phyloP scores from a whole-genome alignment of 2,113 vertebrate species.

The Glaucomys volans region DNA sequence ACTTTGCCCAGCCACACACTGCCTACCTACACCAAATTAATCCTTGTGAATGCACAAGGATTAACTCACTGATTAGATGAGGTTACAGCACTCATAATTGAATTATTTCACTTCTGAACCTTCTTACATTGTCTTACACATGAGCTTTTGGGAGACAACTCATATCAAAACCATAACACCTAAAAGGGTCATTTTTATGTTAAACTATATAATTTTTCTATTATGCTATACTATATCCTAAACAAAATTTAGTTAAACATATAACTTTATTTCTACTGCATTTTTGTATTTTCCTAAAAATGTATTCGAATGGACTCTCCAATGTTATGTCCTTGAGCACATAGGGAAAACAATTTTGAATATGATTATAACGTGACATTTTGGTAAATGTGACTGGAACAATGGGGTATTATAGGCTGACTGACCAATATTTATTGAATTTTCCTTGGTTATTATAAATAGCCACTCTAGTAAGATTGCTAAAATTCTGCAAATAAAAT shows the following conservation, averaged over 20 bases:
- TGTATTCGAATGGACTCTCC: background rate
- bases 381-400: background rate
- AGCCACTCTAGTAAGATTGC: background rate
- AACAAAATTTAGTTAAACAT: background rate
- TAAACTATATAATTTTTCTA: background rate
- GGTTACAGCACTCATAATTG: too few species aligned
- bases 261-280: background rate
- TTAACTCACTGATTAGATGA: too few species aligned
- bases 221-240: background rate
- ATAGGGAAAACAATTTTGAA: background rate
- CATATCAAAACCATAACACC: background rate
- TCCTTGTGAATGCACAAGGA: too few species aligned
- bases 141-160: too few species aligned
- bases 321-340: background rate
- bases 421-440: background rate
- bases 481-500: background rate
- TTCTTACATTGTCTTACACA: too few species aligned
- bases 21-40: too few species aligned
- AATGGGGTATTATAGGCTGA: background rate
- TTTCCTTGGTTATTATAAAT: background rate
- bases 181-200: background rate
- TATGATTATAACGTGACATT: background rate
- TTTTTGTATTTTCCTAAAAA: background rate
- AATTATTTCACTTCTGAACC: too few species aligned
- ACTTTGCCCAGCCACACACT: too few species aligned